These are phyloP conservation scores for Cyanoliseus patagonus DNA, from an alignment of 2,113 vertebrate genomes.

Conservation along the genomic window DNA sequence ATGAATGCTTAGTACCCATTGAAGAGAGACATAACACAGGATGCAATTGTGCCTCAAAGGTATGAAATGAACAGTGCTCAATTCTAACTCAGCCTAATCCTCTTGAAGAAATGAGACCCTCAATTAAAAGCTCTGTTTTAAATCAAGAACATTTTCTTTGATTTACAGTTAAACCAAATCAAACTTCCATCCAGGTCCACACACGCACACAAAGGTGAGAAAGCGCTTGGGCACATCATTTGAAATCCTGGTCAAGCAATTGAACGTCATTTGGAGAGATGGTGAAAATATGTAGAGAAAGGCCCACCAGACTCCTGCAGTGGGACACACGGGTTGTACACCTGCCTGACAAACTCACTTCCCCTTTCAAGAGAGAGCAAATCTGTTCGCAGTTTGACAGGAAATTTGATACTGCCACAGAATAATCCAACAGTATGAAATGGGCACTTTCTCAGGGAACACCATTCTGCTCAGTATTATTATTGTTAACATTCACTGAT, in stretches of 20 bases:
- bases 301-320: not conserved
- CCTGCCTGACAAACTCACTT: not conserved
- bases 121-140: not conserved
- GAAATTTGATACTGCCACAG: not conserved
- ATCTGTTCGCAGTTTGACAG: not conserved
- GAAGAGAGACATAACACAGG: not conserved
- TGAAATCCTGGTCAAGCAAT: conserved; percentile 10
- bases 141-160: not conserved
- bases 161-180: not conserved
- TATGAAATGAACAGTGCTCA: not conserved
- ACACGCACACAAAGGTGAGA: not conserved
- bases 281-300: not conserved
- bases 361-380: not conserved
- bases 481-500: not conserved
- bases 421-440: not conserved
- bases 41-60: not conserved
- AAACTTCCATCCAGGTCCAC: not conserved
- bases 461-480: not conserved
- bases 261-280: not conserved
- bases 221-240: not conserved
- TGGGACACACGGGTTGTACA: not conserved
- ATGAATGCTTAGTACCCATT: not conserved
- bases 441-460: not conserved
- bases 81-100: not conserved
- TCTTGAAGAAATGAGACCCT: not conserved